phyloP scores from a whole-genome alignment of 2,888 invertebrate species.

The Lucinisca nassula region DNA sequence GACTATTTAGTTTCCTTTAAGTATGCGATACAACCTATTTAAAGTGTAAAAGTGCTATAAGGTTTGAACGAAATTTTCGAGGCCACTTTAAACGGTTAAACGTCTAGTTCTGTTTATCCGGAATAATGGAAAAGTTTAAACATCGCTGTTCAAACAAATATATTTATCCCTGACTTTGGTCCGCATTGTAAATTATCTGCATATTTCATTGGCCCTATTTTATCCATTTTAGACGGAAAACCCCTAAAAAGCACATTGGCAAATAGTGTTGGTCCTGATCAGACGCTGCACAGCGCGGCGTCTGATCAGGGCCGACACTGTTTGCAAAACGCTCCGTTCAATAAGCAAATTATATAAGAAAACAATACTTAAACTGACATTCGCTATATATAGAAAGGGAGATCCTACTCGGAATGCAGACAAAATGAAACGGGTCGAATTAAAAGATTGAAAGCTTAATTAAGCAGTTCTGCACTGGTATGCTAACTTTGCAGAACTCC shows the following conservation, averaged over 20 bases:
- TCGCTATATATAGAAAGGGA: too few species aligned
- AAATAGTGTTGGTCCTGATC: too few species aligned
- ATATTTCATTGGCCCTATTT: neutral
- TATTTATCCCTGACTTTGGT: neutral
- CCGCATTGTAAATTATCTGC: neutral
- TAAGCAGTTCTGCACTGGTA: too few species aligned
- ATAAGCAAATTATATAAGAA: neutral
- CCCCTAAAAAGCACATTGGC: neutral
- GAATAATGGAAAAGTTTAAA: neutral
- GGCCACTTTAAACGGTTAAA: conserved; percentile 7
- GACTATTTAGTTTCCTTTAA: neutral
- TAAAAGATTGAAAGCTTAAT: too few species aligned
- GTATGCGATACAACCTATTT: neutral
- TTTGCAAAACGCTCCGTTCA: neutral
- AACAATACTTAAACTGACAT: neutral
- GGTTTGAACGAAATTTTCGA: neutral
- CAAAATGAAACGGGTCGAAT: too few species aligned
- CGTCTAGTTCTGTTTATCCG: neutral
- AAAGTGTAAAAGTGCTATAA: neutral
- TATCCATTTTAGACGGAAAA: neutral
- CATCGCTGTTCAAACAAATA: neutral
- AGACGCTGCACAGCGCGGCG: neutral
- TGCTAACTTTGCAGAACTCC: too few species aligned
- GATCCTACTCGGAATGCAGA: too few species aligned
- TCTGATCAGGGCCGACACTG: neutral